Percentiles rank a stretch among this genome's conserved stretches.
These are phyloP conservation scores for Mirounga angustirostris DNA, from an alignment of 2,113 vertebrate species.

Conservation along the genomic window DNA sequence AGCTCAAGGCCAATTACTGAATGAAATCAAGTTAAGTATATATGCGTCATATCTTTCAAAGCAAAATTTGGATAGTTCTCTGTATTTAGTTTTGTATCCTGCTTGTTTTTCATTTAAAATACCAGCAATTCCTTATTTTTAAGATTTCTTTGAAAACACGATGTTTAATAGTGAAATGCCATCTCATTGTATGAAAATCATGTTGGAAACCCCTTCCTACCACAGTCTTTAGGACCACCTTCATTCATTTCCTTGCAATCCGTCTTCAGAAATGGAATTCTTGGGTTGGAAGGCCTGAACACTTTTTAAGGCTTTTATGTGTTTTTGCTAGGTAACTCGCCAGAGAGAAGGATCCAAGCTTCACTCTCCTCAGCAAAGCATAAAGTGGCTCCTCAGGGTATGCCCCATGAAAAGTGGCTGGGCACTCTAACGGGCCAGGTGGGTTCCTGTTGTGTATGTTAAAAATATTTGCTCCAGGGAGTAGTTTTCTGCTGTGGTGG, in stretches of 20 bases:
- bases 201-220: background rate
- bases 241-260: background rate
- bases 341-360: background rate
- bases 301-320: background rate
- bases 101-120: background rate
- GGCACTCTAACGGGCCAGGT: accelerated
- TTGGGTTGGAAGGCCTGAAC: background rate
- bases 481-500: background rate
- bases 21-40: accelerated
- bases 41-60: background rate
- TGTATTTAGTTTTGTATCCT: background rate
- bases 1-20: accelerated
- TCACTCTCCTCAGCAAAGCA: background rate
- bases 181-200: background rate
- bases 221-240: accelerated
- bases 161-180: background rate
- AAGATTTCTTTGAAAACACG: background rate
- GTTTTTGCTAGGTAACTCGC: background rate
- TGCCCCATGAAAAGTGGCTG: accelerated
- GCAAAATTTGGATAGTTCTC: background rate
- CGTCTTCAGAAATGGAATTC: background rate
- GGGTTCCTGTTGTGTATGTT: background rate
- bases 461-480: background rate
- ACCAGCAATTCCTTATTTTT: background rate
- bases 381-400: accelerated